Base-by-base conservation (phyloP, 2,113 vertebrate genomes). In the Pelmatolapia mariae region DNA sequence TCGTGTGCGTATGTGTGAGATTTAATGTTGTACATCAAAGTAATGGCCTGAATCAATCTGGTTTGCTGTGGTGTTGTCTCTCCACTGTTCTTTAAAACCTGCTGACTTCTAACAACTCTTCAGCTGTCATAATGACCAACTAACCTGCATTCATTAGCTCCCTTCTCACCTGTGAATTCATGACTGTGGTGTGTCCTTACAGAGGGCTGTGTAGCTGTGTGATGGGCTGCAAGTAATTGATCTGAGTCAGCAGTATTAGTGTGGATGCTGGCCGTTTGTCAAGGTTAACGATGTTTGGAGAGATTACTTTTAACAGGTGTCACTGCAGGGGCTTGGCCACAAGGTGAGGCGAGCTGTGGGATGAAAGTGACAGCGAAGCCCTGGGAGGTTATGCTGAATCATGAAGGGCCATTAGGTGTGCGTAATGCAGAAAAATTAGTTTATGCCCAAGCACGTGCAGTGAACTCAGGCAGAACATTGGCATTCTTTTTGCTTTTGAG, bases 221-320 rank as follows among this genome's bases (percentile, higher is more conserved):
- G 59, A 63, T 63, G 59, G 18, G 59, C 59, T 63, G 59, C 59
- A 63, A 63, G 18, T 36, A 38, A 66, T 13, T 66, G 83, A 68
- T 53, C 24, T 82, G 90, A 85, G 93, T 94, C 91, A 88, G 94
- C 83, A 84, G 83, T 68, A 54, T 36, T 22, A 54, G 50, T 53
- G 24, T 78, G 56, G 83, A 38, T 84, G 68, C 85, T 45, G 76
- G 57, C 81, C 18, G 29, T 78, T 82, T 61, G 61, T 93, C 87
- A 90, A 93, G 93, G 93, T 90, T 92, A 93, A 90, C 36, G 29
- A 81, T 45, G 84, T 92, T 91, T 16, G 80, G 45, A 84, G 53
- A 87, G 85, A 82, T 92, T 83, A 84, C 82, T 78, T 89, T 89
- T 45, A 85, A 66, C 53, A 63, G 61, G 85, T 86, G 83, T 89